These are phyloP conservation scores for Pseudomyrmex flavicornis DNA, from an alignment of 1,140 invertebrate species.

Conservation along the genomic window DNA sequence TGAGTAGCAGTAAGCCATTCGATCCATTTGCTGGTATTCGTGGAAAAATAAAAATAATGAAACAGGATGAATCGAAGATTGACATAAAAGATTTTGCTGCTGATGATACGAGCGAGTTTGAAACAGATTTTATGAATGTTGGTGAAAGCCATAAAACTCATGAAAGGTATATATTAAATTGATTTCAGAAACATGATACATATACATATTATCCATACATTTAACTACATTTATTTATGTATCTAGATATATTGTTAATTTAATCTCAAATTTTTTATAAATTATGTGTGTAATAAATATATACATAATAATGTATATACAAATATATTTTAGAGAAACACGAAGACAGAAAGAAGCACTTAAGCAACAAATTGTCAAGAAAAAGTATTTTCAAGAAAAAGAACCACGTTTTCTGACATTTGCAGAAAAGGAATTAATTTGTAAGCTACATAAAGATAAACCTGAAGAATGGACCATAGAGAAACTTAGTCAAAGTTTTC, in stretches of 20 bases:
- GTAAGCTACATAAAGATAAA: conserved; percentile 88
- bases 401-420: conserved; percentile 92
- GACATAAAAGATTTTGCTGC: conserved; percentile 45
- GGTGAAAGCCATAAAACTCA: conserved; percentile 80
- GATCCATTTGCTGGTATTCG: conserved; percentile 9
- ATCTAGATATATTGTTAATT: too few relatives aligned
- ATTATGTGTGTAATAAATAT: conserved; percentile 42
- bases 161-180: conserved; percentile 69
- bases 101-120: conserved; percentile 81
- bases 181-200: not conserved
- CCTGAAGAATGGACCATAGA: conserved; percentile 91
- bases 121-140: conserved; percentile 85
- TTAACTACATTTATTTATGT: conserved; percentile 5
- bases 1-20: not conserved
- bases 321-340: conserved; percentile 76
- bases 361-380: conserved; percentile 87
- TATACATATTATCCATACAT: not conserved
- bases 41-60: not conserved
- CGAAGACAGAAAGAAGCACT: conserved; percentile 81
- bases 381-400: conserved; percentile 90
- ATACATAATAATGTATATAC: not conserved
- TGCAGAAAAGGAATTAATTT: conserved; percentile 93
- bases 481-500: conserved; percentile 92
- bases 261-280: conserved; percentile 8
- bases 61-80: not conserved